Conservation (phyloP, 2,888 invertebrate genomes). For the Diadegma fenestrale region DNA sequence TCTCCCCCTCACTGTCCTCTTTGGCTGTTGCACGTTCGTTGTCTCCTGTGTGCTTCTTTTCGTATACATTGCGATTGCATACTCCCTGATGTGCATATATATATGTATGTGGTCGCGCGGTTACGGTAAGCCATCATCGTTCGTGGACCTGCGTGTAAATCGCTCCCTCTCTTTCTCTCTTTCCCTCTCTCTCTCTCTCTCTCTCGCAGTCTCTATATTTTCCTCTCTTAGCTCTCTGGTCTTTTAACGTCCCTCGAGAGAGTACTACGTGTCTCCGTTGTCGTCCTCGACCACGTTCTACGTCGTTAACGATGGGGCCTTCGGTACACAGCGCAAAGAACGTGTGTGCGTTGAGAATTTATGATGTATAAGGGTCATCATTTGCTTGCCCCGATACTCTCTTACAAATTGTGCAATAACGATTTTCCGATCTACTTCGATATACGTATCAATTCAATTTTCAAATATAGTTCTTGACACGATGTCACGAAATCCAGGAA, state of each 20-base stretch:
- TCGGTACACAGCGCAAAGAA: neutral
- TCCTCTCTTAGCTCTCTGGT: constrained; percentile 10
- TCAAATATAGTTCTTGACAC: neutral
- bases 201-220: constrained; percentile 14
- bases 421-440: constrained; percentile 4
- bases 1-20: constrained; percentile 4
- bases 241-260: constrained; percentile 42
- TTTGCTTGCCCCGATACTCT: constrained; percentile 3
- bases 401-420: constrained; percentile 14
- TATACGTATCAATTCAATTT: constrained; percentile 14
- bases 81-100: constrained; percentile 12
- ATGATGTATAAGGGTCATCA: constrained; percentile 16
- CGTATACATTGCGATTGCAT: constrained; percentile 33
- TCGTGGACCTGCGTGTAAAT: constrained; percentile 34
- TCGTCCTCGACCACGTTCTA: constrained; percentile 20
- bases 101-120: constrained; percentile 48
- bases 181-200: constrained; percentile 10
- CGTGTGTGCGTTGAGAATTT: constrained; percentile 2
- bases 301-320: constrained; percentile 24
- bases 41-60: constrained; percentile 37
- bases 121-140: constrained; percentile 56
- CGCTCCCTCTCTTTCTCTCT: constrained; percentile 36
- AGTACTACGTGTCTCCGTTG: constrained; percentile 38
- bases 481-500: neutral
- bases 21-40: constrained; percentile 41